A percentile compares a stretch with the other conserved stretches of the same genome.
Conservation (phyloP, 2,888 invertebrate species). For the Helobdella robusta region DNA sequence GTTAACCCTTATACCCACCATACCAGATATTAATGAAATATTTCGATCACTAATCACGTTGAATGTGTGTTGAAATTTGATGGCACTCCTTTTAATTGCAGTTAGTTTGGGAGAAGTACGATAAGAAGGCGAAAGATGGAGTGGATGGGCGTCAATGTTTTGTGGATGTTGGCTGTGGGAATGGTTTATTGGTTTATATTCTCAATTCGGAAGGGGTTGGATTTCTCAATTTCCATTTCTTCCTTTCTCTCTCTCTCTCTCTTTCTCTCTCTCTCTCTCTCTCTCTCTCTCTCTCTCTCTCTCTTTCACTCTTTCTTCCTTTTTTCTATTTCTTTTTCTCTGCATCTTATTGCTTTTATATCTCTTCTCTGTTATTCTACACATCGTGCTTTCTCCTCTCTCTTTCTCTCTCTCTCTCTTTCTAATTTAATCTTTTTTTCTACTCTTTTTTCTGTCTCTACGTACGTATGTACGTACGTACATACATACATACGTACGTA, state of each 20-base stretch:
- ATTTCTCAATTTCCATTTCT: not conserved
- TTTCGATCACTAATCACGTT: not conserved
- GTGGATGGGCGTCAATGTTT: conserved; percentile 57
- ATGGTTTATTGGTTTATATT: conserved; percentile 82
- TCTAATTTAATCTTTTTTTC: too few relatives aligned
- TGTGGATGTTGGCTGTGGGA: conserved; percentile 93
- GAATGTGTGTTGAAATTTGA: not conserved
- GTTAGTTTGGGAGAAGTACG: conserved; percentile 62
- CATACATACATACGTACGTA: too few relatives aligned
- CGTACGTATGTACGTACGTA: too few relatives aligned
- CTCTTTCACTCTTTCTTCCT: too few relatives aligned
- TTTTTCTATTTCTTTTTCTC: too few relatives aligned
- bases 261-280: too few relatives aligned
- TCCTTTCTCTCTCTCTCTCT: too few relatives aligned
- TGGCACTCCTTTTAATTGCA: conserved; percentile 30
- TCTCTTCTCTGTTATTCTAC: not conserved
- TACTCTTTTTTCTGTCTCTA: too few relatives aligned
- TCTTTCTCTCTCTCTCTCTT: too few relatives aligned
- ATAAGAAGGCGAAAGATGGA: conserved; percentile 46
- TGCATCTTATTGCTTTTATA: not conserved
- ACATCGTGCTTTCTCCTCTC: not conserved
- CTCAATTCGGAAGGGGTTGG: conserved; percentile 67
- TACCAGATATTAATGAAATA: not conserved
- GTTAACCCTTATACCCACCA: too few relatives aligned
- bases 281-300: too few relatives aligned